These are phyloP conservation scores for Apeltes quadracus DNA, from an alignment of 2,113 vertebrate genomes.

Conservation along the genomic window DNA sequence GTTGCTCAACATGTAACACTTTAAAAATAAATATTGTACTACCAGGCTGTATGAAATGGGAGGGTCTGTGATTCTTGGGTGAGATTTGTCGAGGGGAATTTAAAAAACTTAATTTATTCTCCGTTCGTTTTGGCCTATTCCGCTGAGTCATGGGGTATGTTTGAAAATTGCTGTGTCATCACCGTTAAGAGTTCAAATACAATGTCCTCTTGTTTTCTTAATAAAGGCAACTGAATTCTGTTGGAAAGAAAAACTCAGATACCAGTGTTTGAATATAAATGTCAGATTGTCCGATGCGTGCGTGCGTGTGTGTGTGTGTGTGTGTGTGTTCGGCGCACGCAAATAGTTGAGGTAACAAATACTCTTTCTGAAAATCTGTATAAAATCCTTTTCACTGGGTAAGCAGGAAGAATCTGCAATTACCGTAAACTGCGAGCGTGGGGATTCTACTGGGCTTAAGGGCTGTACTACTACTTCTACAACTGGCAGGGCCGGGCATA, in stretches of 20 bases:
- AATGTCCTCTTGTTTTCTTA: constrained; percentile 77
- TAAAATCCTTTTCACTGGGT: too few species aligned
- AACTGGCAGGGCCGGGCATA: too few species aligned
- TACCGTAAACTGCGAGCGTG: not conserved
- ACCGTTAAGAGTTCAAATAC: constrained; percentile 68
- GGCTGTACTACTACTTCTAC: too few species aligned
- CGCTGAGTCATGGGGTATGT: constrained; percentile 64
- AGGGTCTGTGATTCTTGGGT: constrained; percentile 86
- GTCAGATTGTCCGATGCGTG: too few species aligned
- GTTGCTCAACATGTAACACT: constrained; percentile 97
- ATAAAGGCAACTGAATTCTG: constrained; percentile 74
- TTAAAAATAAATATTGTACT: constrained; percentile 99
- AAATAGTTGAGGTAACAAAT: too few species aligned
- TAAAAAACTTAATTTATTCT: constrained; percentile 72
- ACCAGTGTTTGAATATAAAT: constrained; percentile 22
- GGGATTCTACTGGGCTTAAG: not conserved
- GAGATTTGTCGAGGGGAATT: constrained; percentile 50
- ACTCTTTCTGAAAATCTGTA: too few species aligned
- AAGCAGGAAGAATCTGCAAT: too few species aligned
- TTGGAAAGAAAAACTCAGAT: constrained; percentile 51
- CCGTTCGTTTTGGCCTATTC: constrained; percentile 59
- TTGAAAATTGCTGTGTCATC: constrained; percentile 67
- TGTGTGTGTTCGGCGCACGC: not conserved
- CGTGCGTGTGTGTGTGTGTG: not conserved
- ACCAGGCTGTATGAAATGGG: constrained; percentile 90